These are phyloP conservation scores for Plemyria rubiginata DNA, from an alignment of 2,888 invertebrate species.

Conservation along the genomic window DNA sequence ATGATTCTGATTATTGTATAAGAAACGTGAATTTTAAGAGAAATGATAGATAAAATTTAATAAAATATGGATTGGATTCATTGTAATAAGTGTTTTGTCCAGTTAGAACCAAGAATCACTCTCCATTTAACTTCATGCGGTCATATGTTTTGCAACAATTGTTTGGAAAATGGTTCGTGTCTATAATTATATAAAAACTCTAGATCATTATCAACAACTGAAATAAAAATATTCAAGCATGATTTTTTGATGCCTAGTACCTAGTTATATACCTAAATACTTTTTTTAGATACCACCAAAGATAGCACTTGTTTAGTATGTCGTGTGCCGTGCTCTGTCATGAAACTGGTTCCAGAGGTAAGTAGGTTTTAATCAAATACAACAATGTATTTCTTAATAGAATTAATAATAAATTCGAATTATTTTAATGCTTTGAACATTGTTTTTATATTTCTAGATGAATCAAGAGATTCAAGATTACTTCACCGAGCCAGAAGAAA, in stretches of 20 bases:
- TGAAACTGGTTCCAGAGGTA: conserved; percentile 80
- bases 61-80: conserved; percentile 80
- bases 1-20: background rate
- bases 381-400: too few species aligned
- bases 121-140: conserved; percentile 82
- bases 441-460: conserved; percentile 64
- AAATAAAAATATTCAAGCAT: background rate
- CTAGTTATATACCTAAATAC: background rate
- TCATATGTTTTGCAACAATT: conserved; percentile 82
- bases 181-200: conserved; percentile 1
- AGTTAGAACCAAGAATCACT: conserved; percentile 73
- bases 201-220: background rate
- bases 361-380: conserved; percentile 22
- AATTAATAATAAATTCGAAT: too few species aligned
- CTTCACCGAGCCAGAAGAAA: conserved; percentile 80
- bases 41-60: conserved; percentile 31
- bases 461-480: conserved; percentile 81
- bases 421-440: background rate
- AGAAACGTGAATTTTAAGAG: conserved; percentile 15
- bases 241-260: background rate
- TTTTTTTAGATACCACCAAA: conserved; percentile 64
- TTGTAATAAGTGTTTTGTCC: conserved; percentile 80
- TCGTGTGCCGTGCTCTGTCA: conserved; percentile 73
- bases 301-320: conserved; percentile 77
- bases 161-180: conserved; percentile 71